Evolutionary conservation across 2,797 vertebrate species (phyloP), one percentile per base, ranked within the genome.

Genomic region (Melanotaenia boesemani): DNA sequence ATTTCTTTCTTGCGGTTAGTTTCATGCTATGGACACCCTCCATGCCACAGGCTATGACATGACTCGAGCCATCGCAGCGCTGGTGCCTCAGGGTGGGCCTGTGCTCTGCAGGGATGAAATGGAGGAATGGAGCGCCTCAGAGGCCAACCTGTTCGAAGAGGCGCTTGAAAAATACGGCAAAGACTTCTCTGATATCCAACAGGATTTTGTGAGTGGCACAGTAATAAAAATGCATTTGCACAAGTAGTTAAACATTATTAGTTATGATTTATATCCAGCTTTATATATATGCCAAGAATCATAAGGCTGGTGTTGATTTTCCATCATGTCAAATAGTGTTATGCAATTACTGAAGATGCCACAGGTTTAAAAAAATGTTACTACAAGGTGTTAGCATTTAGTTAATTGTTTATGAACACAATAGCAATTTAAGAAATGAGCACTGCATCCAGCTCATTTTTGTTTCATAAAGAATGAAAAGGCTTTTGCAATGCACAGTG

Each of bases 41-140:
- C 96, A 99, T 84, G 95, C 95, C 91, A 96, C 95, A 0, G 91
- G 94, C 83, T 99, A 98, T 0, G 97, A 98, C 88, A 97, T 99
- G 90, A 98, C 97, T 74, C 97, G 96, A 88, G 97, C 97, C 75
- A 98, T 99, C 67, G 96, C 97, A 0, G 97, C 98, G 0, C 95
- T 99, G 77, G 98, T 99, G 83, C 98, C 98, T 3, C 98, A 99
- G 94, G 97, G 97, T 0, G 98, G 98, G 18, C 98, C 97, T 0
- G 96, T 99, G 50, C 96, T 99, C 24, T 99, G 97, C 92, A 92
- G 97, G 82, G 97, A 99, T 26, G 98, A 99, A 80, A 99, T 99
- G 98, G 98, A 99, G 88, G 98, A 99, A 86, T 99, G 98, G 98
- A 98, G 97, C 5, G 96, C 98, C 41, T 98, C 97, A 0, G 98